Base-by-base conservation (phyloP, 2,797 vertebrate genomes). In the Chelmon rostratus region DNA sequence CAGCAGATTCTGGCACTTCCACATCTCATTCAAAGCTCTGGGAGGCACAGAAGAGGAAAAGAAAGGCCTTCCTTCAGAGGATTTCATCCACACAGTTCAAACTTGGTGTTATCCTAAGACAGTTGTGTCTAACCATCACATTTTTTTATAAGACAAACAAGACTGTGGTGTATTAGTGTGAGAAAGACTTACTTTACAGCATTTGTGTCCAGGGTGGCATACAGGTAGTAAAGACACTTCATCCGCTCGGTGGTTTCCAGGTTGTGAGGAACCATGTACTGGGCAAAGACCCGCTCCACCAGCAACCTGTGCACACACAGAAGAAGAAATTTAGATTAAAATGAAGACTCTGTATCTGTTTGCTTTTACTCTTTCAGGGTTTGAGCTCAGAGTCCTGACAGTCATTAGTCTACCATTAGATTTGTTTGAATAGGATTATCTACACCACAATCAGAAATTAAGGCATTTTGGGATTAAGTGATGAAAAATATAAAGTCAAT, bases 1-100 rank as follows among this genome's bases (percentile, higher is more conserved):
- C 76, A 99, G 91, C 86, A 98, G 93, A 92, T 99, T 99, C 93
- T 99, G 98, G 92, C 98, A 99, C 90, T 99, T 99, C 98, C 98
- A 99, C 98, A 99, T 99, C 93, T 99, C 98, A 90, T 99, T 99
- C 86, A 99, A 86, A 78, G 98, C 98, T 94, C 98, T 99, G 91
- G 58, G 21, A 84, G 56, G 23, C 28, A 47, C 19, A 47, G 50
- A 64, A 0, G 21, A 62, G 23, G 35, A 67, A 6, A 56, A 42
- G 6, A 59, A 63, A 73, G 19, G 8, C 12, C 8, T n/a, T 78
- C 8, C 11, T 69, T n/a, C 10, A 28, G 21, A 52, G 49, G 13
- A 19, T 42, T 31, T 33, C 8, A 23, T 23, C 42, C 4, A 49
- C 6, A 53, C 8, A 37, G 25, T 19, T 71, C 8, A 56, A 42